Conservation (phyloP, 2,113 vertebrate species). For the Pipa parva region DNA sequence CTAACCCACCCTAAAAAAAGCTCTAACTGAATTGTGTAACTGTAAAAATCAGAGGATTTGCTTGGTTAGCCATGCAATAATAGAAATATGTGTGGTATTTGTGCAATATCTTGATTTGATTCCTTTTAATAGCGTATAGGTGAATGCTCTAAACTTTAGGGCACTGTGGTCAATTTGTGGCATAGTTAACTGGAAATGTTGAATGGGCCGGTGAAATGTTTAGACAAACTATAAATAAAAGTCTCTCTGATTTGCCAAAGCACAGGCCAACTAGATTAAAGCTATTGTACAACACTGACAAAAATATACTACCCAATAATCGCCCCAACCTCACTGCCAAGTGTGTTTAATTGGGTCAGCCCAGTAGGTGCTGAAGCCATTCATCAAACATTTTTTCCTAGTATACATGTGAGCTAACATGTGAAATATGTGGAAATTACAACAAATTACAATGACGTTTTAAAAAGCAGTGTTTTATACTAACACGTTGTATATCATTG, state of each 20-base stretch:
- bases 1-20: no score
- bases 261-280: background rate
- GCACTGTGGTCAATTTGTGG: no score
- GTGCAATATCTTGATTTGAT: no score
- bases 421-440: slow-evolving; percentile 13
- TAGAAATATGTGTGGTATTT: no score
- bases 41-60: no score
- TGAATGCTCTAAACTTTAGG: no score
- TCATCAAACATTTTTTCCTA: slow-evolving; percentile 2
- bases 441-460: slow-evolving; percentile 13
- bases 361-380: background rate
- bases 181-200: background rate
- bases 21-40: no score
- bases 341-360: background rate
- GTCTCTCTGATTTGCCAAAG: slow-evolving; percentile 8
- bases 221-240: slow-evolving; percentile 27
- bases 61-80: no score
- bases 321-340: background rate
- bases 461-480: slow-evolving; percentile 17
- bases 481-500: slow-evolving; percentile 38
- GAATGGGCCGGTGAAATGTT: slow-evolving; percentile 28
- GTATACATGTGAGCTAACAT: slow-evolving; percentile 5
- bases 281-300: background rate
- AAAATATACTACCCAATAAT: slow-evolving; percentile 20
- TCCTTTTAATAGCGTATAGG: no score